phyloP scores from a whole-genome alignment of 92 coral and sea anemone species.

The Phenganax subtilis region DNA sequence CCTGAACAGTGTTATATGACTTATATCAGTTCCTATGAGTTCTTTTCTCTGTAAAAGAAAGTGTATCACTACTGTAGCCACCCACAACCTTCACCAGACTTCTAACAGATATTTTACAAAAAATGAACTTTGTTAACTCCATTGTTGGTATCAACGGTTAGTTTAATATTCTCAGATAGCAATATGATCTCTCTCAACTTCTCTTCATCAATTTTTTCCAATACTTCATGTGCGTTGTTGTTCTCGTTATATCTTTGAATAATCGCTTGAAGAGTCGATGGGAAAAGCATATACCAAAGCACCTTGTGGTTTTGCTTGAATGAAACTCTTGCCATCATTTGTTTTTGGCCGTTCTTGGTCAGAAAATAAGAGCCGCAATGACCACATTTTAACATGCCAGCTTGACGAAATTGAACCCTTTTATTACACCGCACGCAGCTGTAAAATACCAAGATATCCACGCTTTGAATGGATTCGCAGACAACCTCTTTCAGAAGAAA shows the following conservation, averaged over 20 bases:
- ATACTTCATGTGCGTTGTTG: not conserved
- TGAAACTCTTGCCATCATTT: not conserved
- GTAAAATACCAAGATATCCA: constrained; percentile 45
- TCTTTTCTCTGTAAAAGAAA: too few species aligned
- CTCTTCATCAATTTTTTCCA: not conserved
- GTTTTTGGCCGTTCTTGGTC: constrained; percentile 1
- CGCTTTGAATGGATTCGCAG: constrained; percentile 43
- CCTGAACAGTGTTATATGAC: too few species aligned
- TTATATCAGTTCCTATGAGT: too few species aligned
- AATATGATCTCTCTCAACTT: not conserved
- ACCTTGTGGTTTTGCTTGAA: not conserved
- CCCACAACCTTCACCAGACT: too few species aligned
- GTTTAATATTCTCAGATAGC: not conserved
- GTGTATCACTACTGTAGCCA: too few species aligned
- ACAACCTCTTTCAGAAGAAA: constrained; percentile 33
- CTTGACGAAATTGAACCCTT: constrained; percentile 53
- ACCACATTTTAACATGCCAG: constrained; percentile 49
- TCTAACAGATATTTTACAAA: not conserved
- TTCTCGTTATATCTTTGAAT: not conserved
- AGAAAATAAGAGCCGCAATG: constrained; percentile 35
- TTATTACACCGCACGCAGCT: constrained; percentile 50
- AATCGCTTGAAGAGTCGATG: not conserved
- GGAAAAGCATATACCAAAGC: constrained; percentile 4
- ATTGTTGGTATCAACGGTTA: not conserved
- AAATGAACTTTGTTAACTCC: not conserved